Base-by-base conservation (phyloP, 2,797 vertebrate genomes). In the Avahi laniger region DNA sequence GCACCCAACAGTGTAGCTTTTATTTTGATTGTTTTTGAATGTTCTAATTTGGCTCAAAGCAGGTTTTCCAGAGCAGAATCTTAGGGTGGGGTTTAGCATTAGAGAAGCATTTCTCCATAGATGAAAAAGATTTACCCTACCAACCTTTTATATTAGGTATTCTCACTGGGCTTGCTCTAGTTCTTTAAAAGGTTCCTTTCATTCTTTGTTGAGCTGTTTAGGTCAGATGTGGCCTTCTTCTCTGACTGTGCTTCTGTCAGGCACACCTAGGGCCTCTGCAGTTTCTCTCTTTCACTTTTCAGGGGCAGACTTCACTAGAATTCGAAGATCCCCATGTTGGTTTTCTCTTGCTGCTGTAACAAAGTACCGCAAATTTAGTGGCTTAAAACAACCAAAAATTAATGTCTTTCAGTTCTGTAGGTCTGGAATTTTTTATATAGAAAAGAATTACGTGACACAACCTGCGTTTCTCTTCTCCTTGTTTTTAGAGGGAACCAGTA, bases 281-380 rank as follows among this genome's bases (percentile, higher is more conserved):
- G 46, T 89, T 87, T 73, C 70, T 30, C 9, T 59, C 48, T 7
- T 48, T 63, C 0, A 50, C 50, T 73, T 59, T 84, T 69, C 70
- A 67, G 70, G 91, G 52, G 75, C 35, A 90, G 80, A 81, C 30
- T 70, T 95, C 76, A 94, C 57, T 52, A 91, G 67, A 91, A 94
- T 85, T 65, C 5, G 3, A 65, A 93, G 86, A 57, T 76, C 3
- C 11, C 9, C n/a, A 0, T 80, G 52, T 69, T 54, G 2, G 8
- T 80, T 93, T 94, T 90, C 41, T 52, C 8, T 41, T 73, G 4
- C 63, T 59, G 20, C 69, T 30, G 5, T 59, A 59, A 61, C 5
- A 86, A 79, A 89, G 52, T 12, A 30, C 59, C 87, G 69, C 9
- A n/a, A 52, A 83, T 26, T 35, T 86, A 72, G 63, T 91, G 57